These are phyloP conservation scores for Erethizon dorsatum DNA, from an alignment of 2,797 vertebrate species.

Conservation along the genomic window DNA sequence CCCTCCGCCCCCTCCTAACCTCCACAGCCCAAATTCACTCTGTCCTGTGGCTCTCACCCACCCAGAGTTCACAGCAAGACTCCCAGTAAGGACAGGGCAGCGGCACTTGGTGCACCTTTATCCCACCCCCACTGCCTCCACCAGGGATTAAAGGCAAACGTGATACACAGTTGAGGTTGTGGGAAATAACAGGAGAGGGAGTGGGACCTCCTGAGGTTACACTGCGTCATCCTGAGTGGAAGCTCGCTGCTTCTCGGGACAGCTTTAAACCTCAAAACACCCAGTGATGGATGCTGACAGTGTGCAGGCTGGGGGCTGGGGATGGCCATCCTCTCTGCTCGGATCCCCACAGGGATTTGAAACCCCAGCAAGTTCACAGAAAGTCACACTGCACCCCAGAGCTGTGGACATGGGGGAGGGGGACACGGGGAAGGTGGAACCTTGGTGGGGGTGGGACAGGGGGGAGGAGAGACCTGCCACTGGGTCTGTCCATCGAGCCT, in stretches of 20 bases:
- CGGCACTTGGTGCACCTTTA: fast-evolving
- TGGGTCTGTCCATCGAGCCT: neutral
- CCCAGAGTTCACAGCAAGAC: fast-evolving
- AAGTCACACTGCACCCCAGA: neutral
- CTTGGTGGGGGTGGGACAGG: fast-evolving
- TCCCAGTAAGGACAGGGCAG: neutral
- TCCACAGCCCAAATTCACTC: neutral
- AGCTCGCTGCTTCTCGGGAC: neutral
- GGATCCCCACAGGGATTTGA: neutral
- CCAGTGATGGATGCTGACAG: fast-evolving
- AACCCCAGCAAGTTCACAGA: neutral
- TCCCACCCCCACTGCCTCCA: neutral
- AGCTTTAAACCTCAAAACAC: neutral
- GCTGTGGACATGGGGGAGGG: too few species aligned
- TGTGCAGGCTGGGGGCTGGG: fast-evolving
- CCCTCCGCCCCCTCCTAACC: neutral
- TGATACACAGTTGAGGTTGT: neutral
- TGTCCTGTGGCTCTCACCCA: neutral
- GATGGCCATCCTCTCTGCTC: neutral
- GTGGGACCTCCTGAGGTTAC: neutral
- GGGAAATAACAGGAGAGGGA: neutral
- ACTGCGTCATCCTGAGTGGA: neutral
- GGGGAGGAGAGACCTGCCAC: neutral
- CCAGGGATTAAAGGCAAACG: neutral
- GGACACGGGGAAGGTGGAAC: fast-evolving